Evolutionary conservation across 1,140 invertebrate species (phyloP).

Genomic region (Homalodisca vitripennis): DNA sequence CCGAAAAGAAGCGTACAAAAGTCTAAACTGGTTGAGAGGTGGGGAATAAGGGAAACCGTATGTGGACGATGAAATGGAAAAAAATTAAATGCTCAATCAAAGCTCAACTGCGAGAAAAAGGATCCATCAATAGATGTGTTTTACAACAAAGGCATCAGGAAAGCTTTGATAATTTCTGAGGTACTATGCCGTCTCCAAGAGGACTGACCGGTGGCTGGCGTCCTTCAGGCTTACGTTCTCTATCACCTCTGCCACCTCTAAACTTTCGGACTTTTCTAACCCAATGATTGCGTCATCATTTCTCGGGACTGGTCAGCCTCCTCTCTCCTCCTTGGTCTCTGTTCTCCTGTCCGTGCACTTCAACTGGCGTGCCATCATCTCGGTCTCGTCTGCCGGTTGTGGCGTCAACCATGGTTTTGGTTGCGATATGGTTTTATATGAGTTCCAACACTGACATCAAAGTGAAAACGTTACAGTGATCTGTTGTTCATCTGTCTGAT

Average conservation of each 20-base stretch:
- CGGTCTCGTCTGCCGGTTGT: conserved; percentile 43
- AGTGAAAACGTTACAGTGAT: conserved; percentile 15
- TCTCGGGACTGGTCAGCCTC: conserved; percentile 41
- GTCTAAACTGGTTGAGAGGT: conserved; percentile 65
- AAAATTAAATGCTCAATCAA: conserved; percentile 35
- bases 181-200: conserved; percentile 70
- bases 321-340: conserved; percentile 46
- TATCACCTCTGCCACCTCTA: conserved; percentile 63
- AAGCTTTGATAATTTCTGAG: conserved; percentile 62
- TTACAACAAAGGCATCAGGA: conserved; percentile 44
- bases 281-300: conserved; percentile 26
- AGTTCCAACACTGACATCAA: not conserved
- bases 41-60: too few relatives aligned
- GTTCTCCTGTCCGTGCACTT: conserved; percentile 44
- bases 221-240: conserved; percentile 72
- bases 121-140: conserved; percentile 28
- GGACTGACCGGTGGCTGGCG: conserved; percentile 74
- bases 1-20: conserved; percentile 58
- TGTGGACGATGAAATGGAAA: too few relatives aligned
- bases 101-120: conserved; percentile 28
- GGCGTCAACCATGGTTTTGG: conserved; percentile 30
- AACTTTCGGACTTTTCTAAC: conserved; percentile 35
- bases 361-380: conserved; percentile 49
- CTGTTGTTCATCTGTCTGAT: conserved; percentile 30
- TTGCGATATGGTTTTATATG: conserved; percentile 18